Evolutionary conservation across 2,113 vertebrate genomes (phyloP).

Genomic region (Toxotes chatareus): DNA sequence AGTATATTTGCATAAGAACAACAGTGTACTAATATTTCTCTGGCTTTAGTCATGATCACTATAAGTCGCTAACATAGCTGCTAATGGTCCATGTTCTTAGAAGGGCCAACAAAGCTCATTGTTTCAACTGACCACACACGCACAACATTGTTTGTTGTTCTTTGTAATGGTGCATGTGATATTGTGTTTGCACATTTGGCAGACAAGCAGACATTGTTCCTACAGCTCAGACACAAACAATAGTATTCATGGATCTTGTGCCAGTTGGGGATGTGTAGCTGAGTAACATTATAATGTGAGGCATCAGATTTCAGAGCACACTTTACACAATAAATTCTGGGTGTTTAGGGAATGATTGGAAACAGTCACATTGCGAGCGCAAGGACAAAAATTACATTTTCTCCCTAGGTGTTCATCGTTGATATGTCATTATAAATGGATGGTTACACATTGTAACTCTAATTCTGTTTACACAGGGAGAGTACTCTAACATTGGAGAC

Average conservation of each 20-base stretch:
- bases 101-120: background rate
- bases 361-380: background rate
- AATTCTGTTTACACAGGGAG: background rate
- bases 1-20: constrained; percentile 37
- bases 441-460: background rate
- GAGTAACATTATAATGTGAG: constrained; percentile 10
- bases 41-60: constrained; percentile 11
- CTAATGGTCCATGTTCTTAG: background rate
- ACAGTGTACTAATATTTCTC: constrained; percentile 5
- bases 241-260: constrained; percentile 28
- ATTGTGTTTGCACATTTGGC: constrained; percentile 44
- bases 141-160: constrained; percentile 23
- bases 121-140: constrained; percentile 18
- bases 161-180: constrained; percentile 14
- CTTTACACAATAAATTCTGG: background rate
- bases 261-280: constrained; percentile 18
- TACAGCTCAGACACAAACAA: constrained; percentile 38
- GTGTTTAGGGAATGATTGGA: constrained; percentile 7
- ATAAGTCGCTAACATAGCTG: background rate
- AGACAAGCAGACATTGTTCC: constrained; percentile 30
- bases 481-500: background rate
- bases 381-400: background rate
- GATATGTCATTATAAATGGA: constrained; percentile 3
- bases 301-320: constrained; percentile 2
- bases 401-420: background rate